phyloP scores from a whole-genome alignment of 2,113 vertebrate genomes.

The Isichthys henryi region DNA sequence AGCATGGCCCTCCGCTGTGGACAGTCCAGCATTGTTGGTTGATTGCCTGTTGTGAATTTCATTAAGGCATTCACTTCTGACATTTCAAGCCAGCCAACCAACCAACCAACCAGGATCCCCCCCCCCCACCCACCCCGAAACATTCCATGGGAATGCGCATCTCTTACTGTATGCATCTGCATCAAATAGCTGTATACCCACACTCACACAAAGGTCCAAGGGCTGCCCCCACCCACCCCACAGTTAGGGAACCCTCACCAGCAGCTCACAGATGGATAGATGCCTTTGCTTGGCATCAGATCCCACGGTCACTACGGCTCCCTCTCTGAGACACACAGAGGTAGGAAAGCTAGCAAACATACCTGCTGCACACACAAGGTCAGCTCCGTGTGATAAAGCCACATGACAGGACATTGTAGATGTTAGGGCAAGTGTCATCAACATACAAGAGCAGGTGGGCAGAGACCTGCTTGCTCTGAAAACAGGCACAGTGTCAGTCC shows the following conservation, averaged over 20 bases:
- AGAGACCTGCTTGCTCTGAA: neutral
- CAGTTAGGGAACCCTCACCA: neutral
- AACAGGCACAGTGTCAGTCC: conserved; percentile 5
- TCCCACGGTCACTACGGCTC: conserved; percentile 58
- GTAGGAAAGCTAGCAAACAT: conserved; percentile 58
- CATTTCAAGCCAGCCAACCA: neutral
- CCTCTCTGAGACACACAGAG: conserved; percentile 65
- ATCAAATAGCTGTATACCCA: neutral
- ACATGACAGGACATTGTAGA: neutral
- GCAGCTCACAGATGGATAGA: neutral
- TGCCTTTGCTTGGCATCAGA: neutral
- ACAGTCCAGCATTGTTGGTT: neutral
- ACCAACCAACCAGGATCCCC: neutral
- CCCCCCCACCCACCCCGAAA: neutral
- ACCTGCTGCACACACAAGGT: neutral
- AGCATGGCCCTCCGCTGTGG: neutral
- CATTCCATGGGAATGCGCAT: conserved; percentile 4
- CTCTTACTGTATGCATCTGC: neutral
- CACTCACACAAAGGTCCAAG: neutral
- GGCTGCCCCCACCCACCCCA: neutral
- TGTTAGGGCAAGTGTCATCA: neutral
- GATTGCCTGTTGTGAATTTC: neutral
- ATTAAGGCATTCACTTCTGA: conserved; percentile 15
- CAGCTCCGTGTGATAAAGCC: neutral
- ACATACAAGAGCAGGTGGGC: neutral